phyloP scores from a whole-genome alignment of 2,888 invertebrate species.

The Scrobipalpa costella region DNA sequence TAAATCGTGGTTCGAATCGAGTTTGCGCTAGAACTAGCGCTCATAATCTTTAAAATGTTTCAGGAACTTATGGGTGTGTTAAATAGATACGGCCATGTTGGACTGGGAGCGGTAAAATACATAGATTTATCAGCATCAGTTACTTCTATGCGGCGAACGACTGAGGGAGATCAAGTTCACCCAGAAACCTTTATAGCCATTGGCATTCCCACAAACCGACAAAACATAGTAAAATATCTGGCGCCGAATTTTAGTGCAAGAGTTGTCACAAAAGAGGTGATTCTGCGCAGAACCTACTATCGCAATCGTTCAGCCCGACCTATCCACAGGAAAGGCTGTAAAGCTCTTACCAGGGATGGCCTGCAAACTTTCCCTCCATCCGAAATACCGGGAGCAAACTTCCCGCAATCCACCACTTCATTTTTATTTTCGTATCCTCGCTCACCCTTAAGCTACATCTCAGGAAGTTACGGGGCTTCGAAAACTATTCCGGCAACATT shows the following conservation, averaged over 20 bases:
- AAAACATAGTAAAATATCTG: too few relatives aligned
- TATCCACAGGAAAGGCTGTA: too few relatives aligned
- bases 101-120: background rate
- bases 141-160: too few relatives aligned
- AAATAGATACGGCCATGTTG: background rate
- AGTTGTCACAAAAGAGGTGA: too few relatives aligned
- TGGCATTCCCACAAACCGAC: too few relatives aligned
- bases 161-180: too few relatives aligned
- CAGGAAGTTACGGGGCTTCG: constrained; percentile 3
- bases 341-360: too few relatives aligned
- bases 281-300: too few relatives aligned
- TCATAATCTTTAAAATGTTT: constrained; percentile 12
- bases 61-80: background rate
- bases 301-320: too few relatives aligned
- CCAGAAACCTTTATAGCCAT: too few relatives aligned
- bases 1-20: constrained; percentile 8
- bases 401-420: background rate
- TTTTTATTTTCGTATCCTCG: constrained; percentile 5
- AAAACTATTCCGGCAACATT: constrained; percentile 23
- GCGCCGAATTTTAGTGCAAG: too few relatives aligned
- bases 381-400: background rate
- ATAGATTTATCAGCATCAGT: too few relatives aligned
- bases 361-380: background rate
- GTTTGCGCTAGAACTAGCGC: background rate
- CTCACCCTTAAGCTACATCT: constrained; percentile 12